Percentiles rank a stretch among this genome's conserved stretches.
phyloP scores from a whole-genome alignment of 1,140 invertebrate species.

The Callitettix versicolor region DNA sequence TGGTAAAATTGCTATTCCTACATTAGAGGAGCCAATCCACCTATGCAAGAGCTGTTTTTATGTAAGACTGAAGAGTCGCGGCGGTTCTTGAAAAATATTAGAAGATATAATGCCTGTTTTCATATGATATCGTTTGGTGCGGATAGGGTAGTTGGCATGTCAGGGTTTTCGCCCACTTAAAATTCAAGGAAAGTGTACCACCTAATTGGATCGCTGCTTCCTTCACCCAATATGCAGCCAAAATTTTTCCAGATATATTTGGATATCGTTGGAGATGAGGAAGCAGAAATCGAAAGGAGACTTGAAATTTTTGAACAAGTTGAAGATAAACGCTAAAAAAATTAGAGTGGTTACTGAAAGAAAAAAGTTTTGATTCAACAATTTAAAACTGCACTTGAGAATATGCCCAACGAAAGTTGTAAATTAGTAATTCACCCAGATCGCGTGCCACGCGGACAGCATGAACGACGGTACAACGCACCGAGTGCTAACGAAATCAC shows the following conservation, averaged over 20 bases:
- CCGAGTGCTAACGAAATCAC: not conserved
- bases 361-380: conserved; percentile 24
- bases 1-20: conserved; percentile 26
- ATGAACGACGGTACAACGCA: not conserved
- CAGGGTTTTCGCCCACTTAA: conserved; percentile 32
- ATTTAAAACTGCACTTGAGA: not conserved
- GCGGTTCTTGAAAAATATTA: not conserved
- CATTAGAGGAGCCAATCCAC: conserved; percentile 24
- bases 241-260: conserved; percentile 38
- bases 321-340: conserved; percentile 26
- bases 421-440: not conserved
- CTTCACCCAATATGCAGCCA: conserved; percentile 24
- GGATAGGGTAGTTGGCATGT: conserved; percentile 23
- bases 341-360: conserved; percentile 31
- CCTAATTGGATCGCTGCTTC: conserved; percentile 30
- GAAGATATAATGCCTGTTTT: not conserved
- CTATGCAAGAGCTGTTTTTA: conserved; percentile 24
- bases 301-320: conserved; percentile 23
- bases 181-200: conserved; percentile 40
- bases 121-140: conserved; percentile 30
- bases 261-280: conserved; percentile 30
- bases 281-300: conserved; percentile 21
- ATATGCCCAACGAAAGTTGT: not conserved
- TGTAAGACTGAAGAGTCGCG: conserved; percentile 4
- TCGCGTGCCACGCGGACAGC: not conserved